Percentiles rank a stretch among this genome's conserved stretches.
phyloP scores from a whole-genome alignment of 2,888 invertebrate species.

The Aricia artaxerxes region DNA sequence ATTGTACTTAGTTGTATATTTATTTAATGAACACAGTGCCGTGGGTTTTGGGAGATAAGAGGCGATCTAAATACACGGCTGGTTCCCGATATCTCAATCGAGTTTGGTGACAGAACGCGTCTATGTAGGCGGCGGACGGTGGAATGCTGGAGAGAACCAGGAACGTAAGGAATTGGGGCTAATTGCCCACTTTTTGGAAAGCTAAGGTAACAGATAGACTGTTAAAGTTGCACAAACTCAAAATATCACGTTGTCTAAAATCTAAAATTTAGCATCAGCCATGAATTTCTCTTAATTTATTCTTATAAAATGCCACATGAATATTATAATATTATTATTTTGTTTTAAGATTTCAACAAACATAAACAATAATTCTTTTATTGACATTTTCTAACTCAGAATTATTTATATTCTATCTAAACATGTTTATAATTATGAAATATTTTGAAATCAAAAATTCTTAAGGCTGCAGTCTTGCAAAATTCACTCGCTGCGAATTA shows the following conservation, averaged over 20 bases:
- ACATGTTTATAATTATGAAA: background rate
- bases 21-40: background rate
- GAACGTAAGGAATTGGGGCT: background rate
- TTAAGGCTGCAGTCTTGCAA: too few relatives aligned
- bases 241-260: background rate
- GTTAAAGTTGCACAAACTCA: background rate
- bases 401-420: background rate
- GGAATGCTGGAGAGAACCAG: background rate
- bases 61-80: conserved; percentile 13
- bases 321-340: background rate
- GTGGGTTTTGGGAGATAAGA: conserved; percentile 22
- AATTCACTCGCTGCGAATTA: too few relatives aligned
- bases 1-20: background rate
- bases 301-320: background rate
- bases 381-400: background rate
- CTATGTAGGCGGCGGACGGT: background rate
- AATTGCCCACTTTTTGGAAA: background rate
- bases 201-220: background rate
- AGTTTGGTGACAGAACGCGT: conserved; percentile 25
- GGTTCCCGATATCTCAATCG: conserved; percentile 28
- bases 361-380: conserved; percentile 6
- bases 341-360: background rate
- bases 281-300: background rate
- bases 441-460: background rate
- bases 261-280: background rate